Base-by-base conservation (phyloP, 2,797 vertebrate species). In the Protosalanx chinensis region DNA sequence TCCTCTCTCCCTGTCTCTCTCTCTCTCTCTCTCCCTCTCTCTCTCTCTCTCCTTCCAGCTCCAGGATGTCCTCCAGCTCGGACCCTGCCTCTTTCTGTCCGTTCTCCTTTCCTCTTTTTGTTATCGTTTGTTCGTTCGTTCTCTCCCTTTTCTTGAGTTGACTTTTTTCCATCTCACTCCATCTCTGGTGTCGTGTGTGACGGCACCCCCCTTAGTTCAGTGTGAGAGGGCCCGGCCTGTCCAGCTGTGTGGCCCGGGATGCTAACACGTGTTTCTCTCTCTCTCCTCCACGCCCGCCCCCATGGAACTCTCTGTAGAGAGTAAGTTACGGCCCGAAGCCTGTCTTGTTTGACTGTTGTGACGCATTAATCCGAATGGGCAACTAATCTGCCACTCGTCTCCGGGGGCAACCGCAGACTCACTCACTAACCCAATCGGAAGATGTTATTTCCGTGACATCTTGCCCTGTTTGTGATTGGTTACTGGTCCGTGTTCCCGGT, bases 291-390 rank as follows among this genome's bases (percentile, higher is more conserved):
- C 95, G 96, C 94, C 89, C 89, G 90, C 89, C 88, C 91, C 92
- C 93, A 91, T 94, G 95, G 95, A 95, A 96, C 90, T 90, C 91
- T 89, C 93, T 94, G 84, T 96, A 98, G 97, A 97, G 97, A 98
- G 97, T 98, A 98, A 98, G 97, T 98, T 92, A 13, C 92, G 92
- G 90, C 91, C 67, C 68, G 68, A 69, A 41, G 46, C 72, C 30
- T 67, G 64, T 79, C n/a, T 78, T 75, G 91, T 87, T 89, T 90
- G 87, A 81, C 64, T 90, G 76, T 85, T 91, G 88, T 84, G 90
- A 91, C 87, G 91, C 85, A 77, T 88, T 82, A 75, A 80, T 79
- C 73, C 75, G 63, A 71, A 23, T 72, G 72, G 68, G 68, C 65
- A 57, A 71, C 72, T 61, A 61, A 71, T 79, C 37, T 5, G 51